A percentile compares a stretch with the other conserved stretches of the same genome.
phyloP scores from a whole-genome alignment of 2,888 invertebrate species.

The Nomada ruficornis region DNA sequence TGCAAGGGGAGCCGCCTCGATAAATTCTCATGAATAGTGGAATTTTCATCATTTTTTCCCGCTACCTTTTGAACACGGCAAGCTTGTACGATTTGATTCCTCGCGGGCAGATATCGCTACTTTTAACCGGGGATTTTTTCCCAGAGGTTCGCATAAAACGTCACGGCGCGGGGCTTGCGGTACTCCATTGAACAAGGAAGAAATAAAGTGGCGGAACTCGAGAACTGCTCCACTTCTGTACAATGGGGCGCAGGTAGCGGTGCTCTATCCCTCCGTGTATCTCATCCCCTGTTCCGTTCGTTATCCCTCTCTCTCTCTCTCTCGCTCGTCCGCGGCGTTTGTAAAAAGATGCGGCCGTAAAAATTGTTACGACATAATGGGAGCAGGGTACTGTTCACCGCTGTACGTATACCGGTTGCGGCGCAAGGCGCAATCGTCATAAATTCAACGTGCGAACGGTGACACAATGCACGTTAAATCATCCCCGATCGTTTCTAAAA shows the following conservation, averaged over 20 bases:
- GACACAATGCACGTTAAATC: constrained; percentile 77
- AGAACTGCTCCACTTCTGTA: constrained; percentile 77
- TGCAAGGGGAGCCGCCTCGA: too few species aligned
- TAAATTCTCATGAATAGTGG: too few species aligned
- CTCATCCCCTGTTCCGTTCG: constrained; percentile 1
- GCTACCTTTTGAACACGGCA: too few species aligned
- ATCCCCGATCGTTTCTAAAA: constrained; percentile 73
- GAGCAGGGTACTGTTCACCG: constrained; percentile 69
- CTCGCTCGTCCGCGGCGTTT: neutral
- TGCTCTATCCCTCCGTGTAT: constrained; percentile 31
- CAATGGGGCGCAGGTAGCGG: constrained; percentile 76
- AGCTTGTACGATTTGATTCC: constrained; percentile 38
- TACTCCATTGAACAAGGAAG: constrained; percentile 72
- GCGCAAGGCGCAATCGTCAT: constrained; percentile 63
- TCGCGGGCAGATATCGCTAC: constrained; percentile 21
- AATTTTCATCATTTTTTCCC: too few species aligned
- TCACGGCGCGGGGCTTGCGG: constrained; percentile 69
- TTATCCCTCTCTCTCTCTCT: constrained; percentile 28
- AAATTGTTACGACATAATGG: constrained; percentile 78
- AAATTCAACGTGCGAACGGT: constrained; percentile 77
- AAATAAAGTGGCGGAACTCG: constrained; percentile 77
- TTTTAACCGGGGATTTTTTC: constrained; percentile 36
- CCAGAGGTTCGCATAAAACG: constrained; percentile 32
- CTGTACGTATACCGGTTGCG: constrained; percentile 49
- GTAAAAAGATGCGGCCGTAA: constrained; percentile 71